Percentiles rank a stretch among this genome's conserved stretches.
These are phyloP conservation scores for Drepana falcataria DNA, from an alignment of 2,888 invertebrate species.

Conservation along the genomic window DNA sequence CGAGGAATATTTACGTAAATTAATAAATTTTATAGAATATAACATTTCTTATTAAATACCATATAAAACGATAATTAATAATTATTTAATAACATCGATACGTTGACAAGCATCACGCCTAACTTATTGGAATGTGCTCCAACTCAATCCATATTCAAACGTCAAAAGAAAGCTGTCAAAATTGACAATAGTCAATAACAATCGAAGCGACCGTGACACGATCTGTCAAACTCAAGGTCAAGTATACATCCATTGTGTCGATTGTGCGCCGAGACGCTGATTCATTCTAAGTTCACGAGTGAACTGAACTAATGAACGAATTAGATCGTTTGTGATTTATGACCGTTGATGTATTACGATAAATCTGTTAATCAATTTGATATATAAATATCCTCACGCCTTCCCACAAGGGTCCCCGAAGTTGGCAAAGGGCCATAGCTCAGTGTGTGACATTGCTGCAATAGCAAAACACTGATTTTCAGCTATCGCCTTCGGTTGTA, in stretches of 20 bases:
- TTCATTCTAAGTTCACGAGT: slow-evolving; percentile 8
- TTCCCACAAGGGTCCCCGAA: too few relatives aligned
- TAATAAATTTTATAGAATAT: too few relatives aligned
- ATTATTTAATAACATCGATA: neutral
- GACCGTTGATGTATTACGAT: neutral
- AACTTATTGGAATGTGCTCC: slow-evolving; percentile 2
- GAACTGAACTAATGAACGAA: slow-evolving; percentile 1
- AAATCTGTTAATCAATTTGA: too few relatives aligned
- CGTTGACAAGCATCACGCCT: slow-evolving; percentile 8
- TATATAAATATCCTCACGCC: too few relatives aligned
- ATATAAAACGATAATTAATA: neutral
- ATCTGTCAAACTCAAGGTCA: slow-evolving; percentile 47
- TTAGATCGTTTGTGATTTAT: neutral
- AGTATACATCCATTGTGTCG: slow-evolving; percentile 22
- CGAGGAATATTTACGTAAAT: too few relatives aligned
- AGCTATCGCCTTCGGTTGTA: too few relatives aligned
- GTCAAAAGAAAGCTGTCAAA: slow-evolving; percentile 47
- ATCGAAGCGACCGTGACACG: slow-evolving; percentile 45
- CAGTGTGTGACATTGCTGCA: too few relatives aligned
- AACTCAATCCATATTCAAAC: slow-evolving; percentile 16
- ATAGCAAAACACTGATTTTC: too few relatives aligned
- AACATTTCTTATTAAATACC: too few relatives aligned
- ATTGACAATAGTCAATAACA: slow-evolving; percentile 43
- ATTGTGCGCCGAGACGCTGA: slow-evolving; percentile 5
- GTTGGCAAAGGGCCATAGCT: too few relatives aligned